phyloP scores from a whole-genome alignment of 2,797 vertebrate species.

The Gastrophryne carolinensis region DNA sequence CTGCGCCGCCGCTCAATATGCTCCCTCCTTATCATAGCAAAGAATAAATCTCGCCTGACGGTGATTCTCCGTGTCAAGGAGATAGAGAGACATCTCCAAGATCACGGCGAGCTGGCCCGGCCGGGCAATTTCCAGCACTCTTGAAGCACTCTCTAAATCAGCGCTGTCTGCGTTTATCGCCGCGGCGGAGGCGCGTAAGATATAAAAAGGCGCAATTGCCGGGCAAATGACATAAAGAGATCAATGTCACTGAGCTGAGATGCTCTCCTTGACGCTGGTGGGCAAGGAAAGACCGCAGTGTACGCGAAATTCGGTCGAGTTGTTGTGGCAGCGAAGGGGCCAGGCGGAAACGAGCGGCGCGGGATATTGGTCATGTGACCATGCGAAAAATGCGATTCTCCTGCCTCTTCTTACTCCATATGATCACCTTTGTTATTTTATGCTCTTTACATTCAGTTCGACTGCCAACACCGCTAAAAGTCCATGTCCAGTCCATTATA shows the following conservation, averaged over 20 bases:
- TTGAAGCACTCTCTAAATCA: constrained; percentile 24
- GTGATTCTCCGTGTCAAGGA: constrained; percentile 29
- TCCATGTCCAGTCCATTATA: too few relatives aligned
- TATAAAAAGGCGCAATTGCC: not conserved
- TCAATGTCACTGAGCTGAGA: not conserved
- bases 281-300: not conserved
- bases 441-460: too few relatives aligned
- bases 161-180: not conserved
- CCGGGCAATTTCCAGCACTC: constrained; percentile 20
- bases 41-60: constrained; percentile 20
- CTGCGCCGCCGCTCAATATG: constrained; percentile 26
- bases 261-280: not conserved
- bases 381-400: too few relatives aligned
- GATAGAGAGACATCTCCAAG: constrained; percentile 31
- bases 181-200: not conserved
- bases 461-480: too few relatives aligned
- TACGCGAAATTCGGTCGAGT: too few relatives aligned
- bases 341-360: too few relatives aligned
- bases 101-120: constrained; percentile 10
- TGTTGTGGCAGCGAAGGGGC: too few relatives aligned
- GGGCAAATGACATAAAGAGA: not conserved
- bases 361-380: too few relatives aligned
- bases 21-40: constrained; percentile 37
- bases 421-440: too few relatives aligned
- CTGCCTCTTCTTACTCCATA: too few relatives aligned